These are phyloP conservation scores for Fissipunctia ypsillon DNA, from an alignment of 2,888 invertebrate genomes.

Conservation along the genomic window DNA sequence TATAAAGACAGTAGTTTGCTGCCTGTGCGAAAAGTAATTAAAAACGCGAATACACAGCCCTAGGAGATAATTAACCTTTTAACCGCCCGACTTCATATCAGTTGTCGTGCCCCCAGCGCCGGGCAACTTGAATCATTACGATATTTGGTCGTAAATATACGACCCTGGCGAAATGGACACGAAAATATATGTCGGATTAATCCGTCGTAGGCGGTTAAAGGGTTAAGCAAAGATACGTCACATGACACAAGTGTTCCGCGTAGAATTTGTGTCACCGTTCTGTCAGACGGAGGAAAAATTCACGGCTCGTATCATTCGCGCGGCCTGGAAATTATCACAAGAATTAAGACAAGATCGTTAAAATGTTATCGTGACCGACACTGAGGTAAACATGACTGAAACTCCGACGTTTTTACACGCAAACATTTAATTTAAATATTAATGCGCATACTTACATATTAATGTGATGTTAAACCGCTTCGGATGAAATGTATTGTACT, in stretches of 20 bases:
- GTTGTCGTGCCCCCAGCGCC: no score
- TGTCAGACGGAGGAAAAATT: constrained; percentile 35
- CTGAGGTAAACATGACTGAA: constrained; percentile 41
- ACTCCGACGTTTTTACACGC: constrained; percentile 18
- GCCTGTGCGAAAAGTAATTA: constrained; percentile 29
- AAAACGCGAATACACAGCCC: constrained; percentile 27
- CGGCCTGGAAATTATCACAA: constrained; percentile 39
- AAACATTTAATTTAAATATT: constrained; percentile 57
- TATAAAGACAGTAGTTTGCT: not conserved
- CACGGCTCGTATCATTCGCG: constrained; percentile 19
- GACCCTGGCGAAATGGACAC: no score
- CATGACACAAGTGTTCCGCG: constrained; percentile 20
- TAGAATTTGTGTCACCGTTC: constrained; percentile 42
- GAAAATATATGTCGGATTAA: no score
- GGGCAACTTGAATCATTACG: no score
- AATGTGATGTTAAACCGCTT: constrained; percentile 28
- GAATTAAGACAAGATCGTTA: constrained; percentile 42
- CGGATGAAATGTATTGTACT: constrained; percentile 34
- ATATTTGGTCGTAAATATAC: no score
- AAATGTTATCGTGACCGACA: constrained; percentile 43
- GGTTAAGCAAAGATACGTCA: constrained; percentile 51
- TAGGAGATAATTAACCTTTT: constrained; percentile 51
- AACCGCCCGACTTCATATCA: no score
- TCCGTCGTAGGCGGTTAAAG: no score
- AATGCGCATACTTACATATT: constrained; percentile 40